Conservation (phyloP, 2,797 vertebrate species). For the Channallabes apus region DNA sequence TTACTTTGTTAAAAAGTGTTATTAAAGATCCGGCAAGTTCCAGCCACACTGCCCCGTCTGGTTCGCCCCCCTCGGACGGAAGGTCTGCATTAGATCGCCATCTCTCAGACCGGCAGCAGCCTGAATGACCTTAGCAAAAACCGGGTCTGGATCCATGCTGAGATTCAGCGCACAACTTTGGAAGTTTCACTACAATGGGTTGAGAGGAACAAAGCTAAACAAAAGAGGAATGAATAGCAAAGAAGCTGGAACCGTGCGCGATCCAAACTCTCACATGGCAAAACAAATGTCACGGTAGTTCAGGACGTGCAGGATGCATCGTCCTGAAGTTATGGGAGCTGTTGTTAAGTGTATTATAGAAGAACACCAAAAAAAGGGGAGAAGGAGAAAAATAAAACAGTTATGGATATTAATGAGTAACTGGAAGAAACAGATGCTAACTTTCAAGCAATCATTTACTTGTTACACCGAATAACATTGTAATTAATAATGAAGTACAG, state of each 20-base stretch:
- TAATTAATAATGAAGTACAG: not conserved
- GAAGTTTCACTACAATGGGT: not conserved
- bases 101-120: not conserved
- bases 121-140: not conserved
- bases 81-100: not conserved
- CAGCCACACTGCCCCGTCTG: conserved; percentile 42
- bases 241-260: not conserved
- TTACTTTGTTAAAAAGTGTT: conserved; percentile 38
- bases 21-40: conserved; percentile 36
- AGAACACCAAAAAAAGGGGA: not conserved
- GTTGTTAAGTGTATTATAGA: not conserved
- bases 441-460: not conserved
- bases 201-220: not conserved
- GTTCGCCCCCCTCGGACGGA: conserved; percentile 43
- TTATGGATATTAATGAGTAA: not conserved
- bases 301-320: not conserved
- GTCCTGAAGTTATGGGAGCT: too few relatives aligned
- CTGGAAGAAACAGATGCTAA: not conserved
- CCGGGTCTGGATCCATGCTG: not conserved
- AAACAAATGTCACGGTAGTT: not conserved
- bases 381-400: not conserved
- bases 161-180: not conserved
- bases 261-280: not conserved
- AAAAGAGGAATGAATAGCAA: conserved; percentile 12
- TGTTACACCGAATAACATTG: not conserved